Conservation (phyloP, 2,797 vertebrate species). For the Masticophis lateralis region DNA sequence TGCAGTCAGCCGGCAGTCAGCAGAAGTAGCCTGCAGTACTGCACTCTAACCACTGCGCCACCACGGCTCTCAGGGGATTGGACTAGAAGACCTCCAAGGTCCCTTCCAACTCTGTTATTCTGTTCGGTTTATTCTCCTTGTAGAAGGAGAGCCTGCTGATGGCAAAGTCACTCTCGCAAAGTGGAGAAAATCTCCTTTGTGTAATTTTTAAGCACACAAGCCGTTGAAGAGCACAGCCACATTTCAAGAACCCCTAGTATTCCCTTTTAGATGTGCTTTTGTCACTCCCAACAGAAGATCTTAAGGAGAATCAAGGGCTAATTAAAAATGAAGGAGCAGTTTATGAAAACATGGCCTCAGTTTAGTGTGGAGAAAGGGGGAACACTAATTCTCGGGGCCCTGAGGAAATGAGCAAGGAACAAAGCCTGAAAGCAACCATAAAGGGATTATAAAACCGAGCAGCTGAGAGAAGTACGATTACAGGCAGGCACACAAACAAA, state of each 20-base stretch:
- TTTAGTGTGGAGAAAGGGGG: background rate
- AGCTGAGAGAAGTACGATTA: background rate
- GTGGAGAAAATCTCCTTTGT: no score
- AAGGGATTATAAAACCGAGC: background rate
- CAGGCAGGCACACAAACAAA: background rate
- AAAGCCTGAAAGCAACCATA: background rate
- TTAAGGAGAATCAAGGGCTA: background rate
- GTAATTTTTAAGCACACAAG: background rate
- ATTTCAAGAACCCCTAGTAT: background rate
- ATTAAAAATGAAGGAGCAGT: background rate
- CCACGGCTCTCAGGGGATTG: no score
- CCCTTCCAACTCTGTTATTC: background rate
- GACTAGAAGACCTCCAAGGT: background rate
- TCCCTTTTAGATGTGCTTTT: background rate
- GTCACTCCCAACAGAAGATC: background rate
- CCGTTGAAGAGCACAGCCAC: background rate
- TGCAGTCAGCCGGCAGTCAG: no score
- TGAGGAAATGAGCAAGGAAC: background rate
- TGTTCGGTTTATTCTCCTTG: background rate
- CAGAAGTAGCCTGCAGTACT: no score
- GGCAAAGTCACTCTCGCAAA: background rate
- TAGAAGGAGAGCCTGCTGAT: background rate
- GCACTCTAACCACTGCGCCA: no score
- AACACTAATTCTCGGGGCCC: background rate
- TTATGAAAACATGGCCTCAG: background rate